phyloP scores from a whole-genome alignment of 1,140 invertebrate species.

The Trachymyrmex cornetzi region DNA sequence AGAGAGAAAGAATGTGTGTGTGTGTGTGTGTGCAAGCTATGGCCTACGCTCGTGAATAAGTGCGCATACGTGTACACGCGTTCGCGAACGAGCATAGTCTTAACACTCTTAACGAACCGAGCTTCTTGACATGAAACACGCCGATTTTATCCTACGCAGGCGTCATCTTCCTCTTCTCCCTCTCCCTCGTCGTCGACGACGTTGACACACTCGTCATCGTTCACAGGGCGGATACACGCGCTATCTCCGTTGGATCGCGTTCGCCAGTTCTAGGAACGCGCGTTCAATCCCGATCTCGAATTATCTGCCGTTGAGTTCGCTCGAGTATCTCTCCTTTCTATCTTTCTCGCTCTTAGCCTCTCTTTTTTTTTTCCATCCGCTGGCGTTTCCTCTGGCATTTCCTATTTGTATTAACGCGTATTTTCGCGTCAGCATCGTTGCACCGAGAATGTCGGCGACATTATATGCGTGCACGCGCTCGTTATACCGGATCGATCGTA shows the following conservation, averaged over 20 bases:
- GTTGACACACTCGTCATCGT: not conserved
- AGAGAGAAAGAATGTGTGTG: not conserved
- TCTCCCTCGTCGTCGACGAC: not conserved
- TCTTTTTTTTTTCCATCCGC: too few relatives aligned
- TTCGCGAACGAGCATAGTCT: constrained; percentile 3
- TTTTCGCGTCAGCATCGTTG: not conserved
- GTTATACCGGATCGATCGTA: constrained; percentile 38
- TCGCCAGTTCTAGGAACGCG: constrained; percentile 32
- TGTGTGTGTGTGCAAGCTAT: too few relatives aligned
- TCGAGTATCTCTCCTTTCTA: not conserved
- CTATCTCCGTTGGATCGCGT: constrained; percentile 16
- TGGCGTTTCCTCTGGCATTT: constrained; percentile 10
- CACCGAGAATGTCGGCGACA: constrained; percentile 18
- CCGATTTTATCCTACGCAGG: not conserved
- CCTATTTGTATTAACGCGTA: constrained; percentile 8
- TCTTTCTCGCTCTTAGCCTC: not conserved
- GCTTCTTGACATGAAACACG: not conserved
- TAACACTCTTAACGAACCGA: not conserved
- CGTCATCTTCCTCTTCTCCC: not conserved
- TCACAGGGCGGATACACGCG: constrained; percentile 15
- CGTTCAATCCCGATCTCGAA: constrained; percentile 25
- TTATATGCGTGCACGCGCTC: constrained; percentile 26
- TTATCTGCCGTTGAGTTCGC: constrained; percentile 15
- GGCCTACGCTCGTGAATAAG: not conserved
- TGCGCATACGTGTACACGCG: constrained; percentile 10